Conservation (phyloP, 2,797 vertebrate species). For the Pseudopleuronectes americanus region DNA sequence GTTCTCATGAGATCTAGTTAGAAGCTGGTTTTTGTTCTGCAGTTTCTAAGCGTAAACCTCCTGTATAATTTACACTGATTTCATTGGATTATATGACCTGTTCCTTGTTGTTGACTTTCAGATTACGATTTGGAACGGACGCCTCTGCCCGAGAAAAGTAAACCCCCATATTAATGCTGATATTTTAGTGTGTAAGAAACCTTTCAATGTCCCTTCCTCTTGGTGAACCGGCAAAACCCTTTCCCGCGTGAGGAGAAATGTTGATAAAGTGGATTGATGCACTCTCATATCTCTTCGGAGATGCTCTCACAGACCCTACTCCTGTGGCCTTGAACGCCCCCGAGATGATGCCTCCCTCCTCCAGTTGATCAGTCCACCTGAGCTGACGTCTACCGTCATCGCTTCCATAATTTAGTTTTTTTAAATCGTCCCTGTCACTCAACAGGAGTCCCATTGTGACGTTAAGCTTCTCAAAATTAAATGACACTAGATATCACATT, state of each 20-base stretch:
- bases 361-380: no score
- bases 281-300: slow-evolving; percentile 40
- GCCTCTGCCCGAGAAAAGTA: neutral
- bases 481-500: slow-evolving; percentile 33
- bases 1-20: no score
- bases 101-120: neutral
- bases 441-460: no score
- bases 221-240: slow-evolving; percentile 18
- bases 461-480: slow-evolving; percentile 31
- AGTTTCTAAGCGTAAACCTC: no score
- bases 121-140: slow-evolving; percentile 1
- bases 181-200: neutral
- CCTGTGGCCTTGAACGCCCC: neutral
- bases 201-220: neutral
- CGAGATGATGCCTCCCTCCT: no score
- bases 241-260: slow-evolving; percentile 15
- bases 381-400: no score
- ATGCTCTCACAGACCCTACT: slow-evolving; percentile 34
- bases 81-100: neutral
- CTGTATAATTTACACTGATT: neutral
- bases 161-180: neutral
- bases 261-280: slow-evolving; percentile 40
- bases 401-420: no score
- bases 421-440: no score
- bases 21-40: no score